Conservation (phyloP, 2,888 invertebrate species). For the Strigamia crassipes region DNA sequence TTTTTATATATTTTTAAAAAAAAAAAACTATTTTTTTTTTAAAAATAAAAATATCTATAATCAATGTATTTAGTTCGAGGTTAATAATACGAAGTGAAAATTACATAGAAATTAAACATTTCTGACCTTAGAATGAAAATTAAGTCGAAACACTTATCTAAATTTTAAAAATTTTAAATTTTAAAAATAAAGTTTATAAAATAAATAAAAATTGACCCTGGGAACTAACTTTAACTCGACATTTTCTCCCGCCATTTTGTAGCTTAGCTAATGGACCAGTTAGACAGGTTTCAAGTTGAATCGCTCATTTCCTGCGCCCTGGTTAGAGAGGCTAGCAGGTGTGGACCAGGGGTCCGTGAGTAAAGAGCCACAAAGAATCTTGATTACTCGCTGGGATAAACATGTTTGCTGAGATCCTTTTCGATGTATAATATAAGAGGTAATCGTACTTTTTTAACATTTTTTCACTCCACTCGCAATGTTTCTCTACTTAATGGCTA, state of each 20-base stretch:
- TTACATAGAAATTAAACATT: background rate
- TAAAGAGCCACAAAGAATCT: slow-evolving; percentile 38
- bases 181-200: background rate
- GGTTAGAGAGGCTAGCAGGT: slow-evolving; percentile 17
- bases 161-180: no score
- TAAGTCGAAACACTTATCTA: background rate
- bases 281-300: slow-evolving; percentile 28
- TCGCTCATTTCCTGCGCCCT: background rate
- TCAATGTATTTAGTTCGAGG: background rate
- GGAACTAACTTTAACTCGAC: background rate
- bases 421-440: background rate
- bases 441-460: background rate
- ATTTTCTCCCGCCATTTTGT: slow-evolving; percentile 18
- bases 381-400: slow-evolving; percentile 23
- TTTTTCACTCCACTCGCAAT: background rate
- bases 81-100: background rate
- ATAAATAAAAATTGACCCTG: background rate
- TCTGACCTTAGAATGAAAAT: background rate
- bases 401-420: background rate
- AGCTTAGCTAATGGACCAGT: slow-evolving; percentile 32
- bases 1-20: no score
- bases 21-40: no score
- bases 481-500: background rate
- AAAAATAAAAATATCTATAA: background rate
- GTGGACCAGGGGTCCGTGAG: slow-evolving; percentile 19